Evolutionary conservation across 2,888 invertebrate genomes (phyloP), one percentile per base, ranked within the genome.

Genomic region (Trichogramma evanescens): DNA sequence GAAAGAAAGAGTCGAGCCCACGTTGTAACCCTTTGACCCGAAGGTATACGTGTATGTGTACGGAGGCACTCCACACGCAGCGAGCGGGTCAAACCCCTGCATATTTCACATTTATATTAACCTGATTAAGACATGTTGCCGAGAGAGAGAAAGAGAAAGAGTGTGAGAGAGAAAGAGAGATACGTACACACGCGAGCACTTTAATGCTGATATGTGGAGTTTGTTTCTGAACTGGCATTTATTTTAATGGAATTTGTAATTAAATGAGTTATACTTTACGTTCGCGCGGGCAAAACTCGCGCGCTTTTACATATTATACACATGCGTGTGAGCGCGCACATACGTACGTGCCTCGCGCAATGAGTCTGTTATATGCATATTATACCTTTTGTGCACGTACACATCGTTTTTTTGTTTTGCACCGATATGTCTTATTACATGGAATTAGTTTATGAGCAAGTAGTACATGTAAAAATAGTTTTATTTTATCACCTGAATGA

Each of bases 61-160:
- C 13, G 13, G 13, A 13, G 13, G 13, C 13, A 13, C 13, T 13
- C 13, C 13, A 13, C 13, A 13, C 13, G 13, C 13, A 13, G 13
- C 13, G 13, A 13, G 13, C 13, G 13, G 13, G 13, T 13, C 13
- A 13, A 13, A 13, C 71, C 71, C 68, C 72, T 78, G 75, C 77
- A 78, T 77, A 77, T 77, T 78, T 78, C 77, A 78, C 75, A 77
- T 78, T 77, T 77, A 78, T 77, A 78, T 78, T 77, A 78, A 76
- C 76, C 77, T 78, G 75, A 78, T 78, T 78, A 78, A 75, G 74
- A 76, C 74, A 71, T 74, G 76, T 77, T 74, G 72, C 72, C 75
- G 73, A 74, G 75, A 74, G 75, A 73, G 73, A 75, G 72, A 73
- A 73, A 75, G 72, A 13, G 13, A 13, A 13, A 13, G 13, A 13